These are phyloP conservation scores for Drosophila bipectinata DNA, from an alignment of 1,140 invertebrate species.

Conservation along the genomic window DNA sequence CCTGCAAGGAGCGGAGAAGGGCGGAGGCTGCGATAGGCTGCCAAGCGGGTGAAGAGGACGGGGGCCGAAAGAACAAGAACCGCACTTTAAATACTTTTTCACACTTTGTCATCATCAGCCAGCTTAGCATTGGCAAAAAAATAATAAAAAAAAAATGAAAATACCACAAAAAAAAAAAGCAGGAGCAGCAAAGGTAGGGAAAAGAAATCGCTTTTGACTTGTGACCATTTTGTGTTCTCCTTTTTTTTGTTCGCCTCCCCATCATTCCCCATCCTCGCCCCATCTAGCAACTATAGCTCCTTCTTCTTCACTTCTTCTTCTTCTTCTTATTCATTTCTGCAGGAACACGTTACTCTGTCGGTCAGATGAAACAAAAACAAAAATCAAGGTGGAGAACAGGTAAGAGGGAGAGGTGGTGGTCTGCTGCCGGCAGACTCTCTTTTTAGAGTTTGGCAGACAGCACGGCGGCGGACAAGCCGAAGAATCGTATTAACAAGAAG, in stretches of 20 bases:
- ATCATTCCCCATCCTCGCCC: constrained; percentile 17
- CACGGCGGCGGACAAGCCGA: constrained; percentile 43
- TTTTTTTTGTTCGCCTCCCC: constrained; percentile 27
- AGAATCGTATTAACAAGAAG: constrained; percentile 9
- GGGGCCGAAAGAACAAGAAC: constrained; percentile 40
- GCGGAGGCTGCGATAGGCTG: background rate
- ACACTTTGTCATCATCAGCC: constrained; percentile 79
- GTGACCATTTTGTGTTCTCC: constrained; percentile 68
- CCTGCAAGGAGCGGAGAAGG: constrained; percentile 6
- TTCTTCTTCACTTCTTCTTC: constrained; percentile 30
- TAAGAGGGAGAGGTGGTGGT: constrained; percentile 20
- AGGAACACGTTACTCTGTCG: constrained; percentile 64
- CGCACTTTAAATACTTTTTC: constrained; percentile 74
- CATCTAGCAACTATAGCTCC: background rate
- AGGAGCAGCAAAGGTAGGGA: constrained; percentile 8
- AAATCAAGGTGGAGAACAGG: constrained; percentile 29
- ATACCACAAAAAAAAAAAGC: constrained; percentile 6
- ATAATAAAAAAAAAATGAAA: constrained; percentile 16
- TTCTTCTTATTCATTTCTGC: constrained; percentile 28
- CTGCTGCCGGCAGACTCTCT: constrained; percentile 41
- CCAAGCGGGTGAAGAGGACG: background rate
- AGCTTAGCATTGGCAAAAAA: constrained; percentile 44
- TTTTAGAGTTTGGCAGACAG: constrained; percentile 56
- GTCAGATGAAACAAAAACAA: constrained; percentile 71
- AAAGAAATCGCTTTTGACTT: constrained; percentile 73